Evolutionary conservation across 2,797 vertebrate genomes (phyloP).

Genomic region (Lagocephalus sceleratus): DNA sequence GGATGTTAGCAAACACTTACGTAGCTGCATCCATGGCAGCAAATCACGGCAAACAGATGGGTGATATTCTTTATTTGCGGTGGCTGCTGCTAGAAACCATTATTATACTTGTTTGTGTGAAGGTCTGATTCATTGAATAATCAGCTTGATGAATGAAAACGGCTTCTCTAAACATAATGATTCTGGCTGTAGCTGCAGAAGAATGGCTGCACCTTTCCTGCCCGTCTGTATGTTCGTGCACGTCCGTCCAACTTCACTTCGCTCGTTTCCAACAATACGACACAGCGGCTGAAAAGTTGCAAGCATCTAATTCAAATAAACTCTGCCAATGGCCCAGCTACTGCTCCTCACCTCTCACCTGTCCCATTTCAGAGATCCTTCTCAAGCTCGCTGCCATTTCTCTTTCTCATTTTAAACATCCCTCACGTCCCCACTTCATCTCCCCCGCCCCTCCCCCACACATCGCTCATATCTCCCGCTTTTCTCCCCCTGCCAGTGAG

Average conservation of each 20-base stretch:
- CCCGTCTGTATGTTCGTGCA: conserved; percentile 15
- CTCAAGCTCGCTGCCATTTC: conserved; percentile 31
- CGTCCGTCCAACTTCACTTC: conserved; percentile 18
- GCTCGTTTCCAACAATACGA: conserved; percentile 36
- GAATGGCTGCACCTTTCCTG: conserved; percentile 26
- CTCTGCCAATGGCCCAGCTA: conserved; percentile 26
- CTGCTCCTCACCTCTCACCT: conserved; percentile 34
- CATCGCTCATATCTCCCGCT: conserved; percentile 49
- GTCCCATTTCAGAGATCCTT: conserved; percentile 35
- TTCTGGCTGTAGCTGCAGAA: conserved; percentile 38
- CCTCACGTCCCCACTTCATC: conserved; percentile 54
- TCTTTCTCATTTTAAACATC: conserved; percentile 49
- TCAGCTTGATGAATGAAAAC: conserved; percentile 71
- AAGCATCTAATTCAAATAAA: conserved; percentile 55
- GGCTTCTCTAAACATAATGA: conserved; percentile 41
- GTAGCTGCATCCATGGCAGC: conserved; percentile 46
- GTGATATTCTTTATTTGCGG: conserved; percentile 67
- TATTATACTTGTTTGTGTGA: conserved; percentile 63
- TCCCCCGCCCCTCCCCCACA: conserved; percentile 48
- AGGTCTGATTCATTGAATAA: conserved; percentile 63
- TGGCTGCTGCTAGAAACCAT: conserved; percentile 58
- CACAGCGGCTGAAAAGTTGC: conserved; percentile 51
- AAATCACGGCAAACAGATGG: conserved; percentile 69
- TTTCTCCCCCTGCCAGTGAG: conserved; percentile 58
- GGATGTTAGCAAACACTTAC: conserved; percentile 64